phyloP scores from a whole-genome alignment of 2,113 vertebrate genomes.

The Cyprinus carpio region DNA sequence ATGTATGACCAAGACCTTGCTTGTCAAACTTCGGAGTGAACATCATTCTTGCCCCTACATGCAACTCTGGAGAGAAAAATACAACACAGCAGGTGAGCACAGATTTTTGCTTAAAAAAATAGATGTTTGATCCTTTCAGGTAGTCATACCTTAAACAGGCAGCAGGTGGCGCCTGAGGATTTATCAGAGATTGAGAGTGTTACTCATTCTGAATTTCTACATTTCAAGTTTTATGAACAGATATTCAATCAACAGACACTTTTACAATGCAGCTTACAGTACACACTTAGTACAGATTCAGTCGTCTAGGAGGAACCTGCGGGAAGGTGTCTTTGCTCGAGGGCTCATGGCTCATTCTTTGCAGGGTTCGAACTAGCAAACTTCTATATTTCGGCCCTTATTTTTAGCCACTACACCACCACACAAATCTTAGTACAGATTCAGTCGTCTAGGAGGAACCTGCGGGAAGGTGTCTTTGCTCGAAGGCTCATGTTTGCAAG shows the following conservation, averaged over 20 bases:
- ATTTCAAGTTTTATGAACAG: neutral
- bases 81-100: neutral
- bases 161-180: slow-evolving; percentile 7
- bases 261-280: neutral
- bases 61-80: neutral
- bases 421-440: too few relatives aligned
- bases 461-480: too few relatives aligned
- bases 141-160: neutral
- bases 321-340: neutral
- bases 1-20: neutral
- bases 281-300: neutral
- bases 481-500: too few relatives aligned
- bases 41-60: neutral
- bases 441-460: too few relatives aligned
- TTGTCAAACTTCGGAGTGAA: neutral
- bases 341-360: neutral
- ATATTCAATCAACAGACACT: neutral
- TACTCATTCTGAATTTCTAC: neutral
- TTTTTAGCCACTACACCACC: neutral
- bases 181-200: neutral
- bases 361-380: neutral
- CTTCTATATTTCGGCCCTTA: neutral
- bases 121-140: neutral
- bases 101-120: neutral
- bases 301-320: neutral